Percentiles rank a stretch among this genome's conserved stretches.
Evolutionary conservation across 2,113 vertebrate species (phyloP).

Genomic region (Thermophis baileyi): DNA sequence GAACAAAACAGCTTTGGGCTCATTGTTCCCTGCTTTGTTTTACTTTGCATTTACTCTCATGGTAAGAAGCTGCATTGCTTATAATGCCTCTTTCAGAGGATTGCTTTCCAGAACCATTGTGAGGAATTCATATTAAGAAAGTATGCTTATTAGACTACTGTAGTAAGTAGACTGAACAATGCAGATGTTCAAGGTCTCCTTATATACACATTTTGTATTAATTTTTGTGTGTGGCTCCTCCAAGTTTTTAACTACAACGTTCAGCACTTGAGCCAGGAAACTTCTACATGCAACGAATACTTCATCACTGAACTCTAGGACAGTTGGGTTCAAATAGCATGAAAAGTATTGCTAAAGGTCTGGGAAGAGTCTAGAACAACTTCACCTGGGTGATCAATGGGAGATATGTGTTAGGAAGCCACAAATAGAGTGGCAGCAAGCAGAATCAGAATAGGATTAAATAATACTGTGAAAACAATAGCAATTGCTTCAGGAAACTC

Average conservation of each 20-base stretch:
- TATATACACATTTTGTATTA: background rate
- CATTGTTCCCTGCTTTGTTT: constrained; percentile 23
- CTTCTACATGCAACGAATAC: background rate
- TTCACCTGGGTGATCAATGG: background rate
- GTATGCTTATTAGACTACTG: background rate
- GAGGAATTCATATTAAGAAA: background rate
- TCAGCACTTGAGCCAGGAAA: background rate
- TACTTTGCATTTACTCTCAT: constrained; percentile 54
- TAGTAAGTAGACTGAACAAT: background rate
- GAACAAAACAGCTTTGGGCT: constrained; percentile 49
- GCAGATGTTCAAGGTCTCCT: background rate
- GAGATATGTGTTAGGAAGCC: background rate
- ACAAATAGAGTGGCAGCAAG: background rate
- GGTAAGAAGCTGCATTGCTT: constrained; percentile 48
- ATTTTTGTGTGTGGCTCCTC: background rate
- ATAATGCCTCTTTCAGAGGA: constrained; percentile 11
- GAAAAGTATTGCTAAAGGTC: background rate
- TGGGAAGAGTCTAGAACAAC: background rate
- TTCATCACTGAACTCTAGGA: background rate
- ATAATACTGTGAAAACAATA: background rate
- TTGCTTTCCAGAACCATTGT: constrained; percentile 10
- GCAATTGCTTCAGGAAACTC: background rate
- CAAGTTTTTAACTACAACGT: background rate
- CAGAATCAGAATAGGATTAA: background rate
- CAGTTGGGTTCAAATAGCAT: background rate